Evolutionary conservation across 1,140 invertebrate genomes (phyloP), one percentile per base, ranked within the genome.

Genomic region (Ruditapes philippinarum): DNA sequence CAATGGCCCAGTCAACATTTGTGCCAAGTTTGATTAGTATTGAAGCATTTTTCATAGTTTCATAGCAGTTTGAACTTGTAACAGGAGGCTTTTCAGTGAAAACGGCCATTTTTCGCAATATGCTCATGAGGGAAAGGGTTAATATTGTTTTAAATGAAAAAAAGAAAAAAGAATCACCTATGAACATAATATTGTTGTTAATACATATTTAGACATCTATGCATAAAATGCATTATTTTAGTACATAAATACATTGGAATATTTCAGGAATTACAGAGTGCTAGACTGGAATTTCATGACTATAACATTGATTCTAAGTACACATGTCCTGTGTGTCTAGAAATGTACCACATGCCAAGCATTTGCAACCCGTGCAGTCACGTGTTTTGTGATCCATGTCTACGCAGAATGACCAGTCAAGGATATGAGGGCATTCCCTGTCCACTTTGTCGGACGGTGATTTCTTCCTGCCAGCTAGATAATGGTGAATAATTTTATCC

Each of bases 321-420:
- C 68, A 89, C 88, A 38, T 89, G 88, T 49, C 62, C 79, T 42
- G 88, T 89, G 4, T 89, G 88, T 42, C 57, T 89, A 33, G 88
- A 84, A n/a, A 33, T 89, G 33, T 89, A 89, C 38, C 73, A 84
- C 57, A 11, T 68, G 31, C 88, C 88, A 14, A 79, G 36, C 19
- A 28, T 22, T 25, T 83, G 80, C 57, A 40, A 78, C 11, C 88
- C 88, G 0, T 89, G 88, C 38, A 42, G 40, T 22, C 88, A 89
- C 31, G 38, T 89, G 36, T 89, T 89, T 51, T 89, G 88, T 79
- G 88, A 89, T 7, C 70, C 80, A 19, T 89, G 88, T 68, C 81
- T 89, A 22, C 88, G 88, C 31, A 74, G 73, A 78, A 54, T 89
- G 65, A 84, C 88, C 5, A 14, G 40, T n/a, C 51, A 60, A 0